Conservation (phyloP, 92 coral and sea anemone genomes). For the Siderastrea siderea region DNA sequence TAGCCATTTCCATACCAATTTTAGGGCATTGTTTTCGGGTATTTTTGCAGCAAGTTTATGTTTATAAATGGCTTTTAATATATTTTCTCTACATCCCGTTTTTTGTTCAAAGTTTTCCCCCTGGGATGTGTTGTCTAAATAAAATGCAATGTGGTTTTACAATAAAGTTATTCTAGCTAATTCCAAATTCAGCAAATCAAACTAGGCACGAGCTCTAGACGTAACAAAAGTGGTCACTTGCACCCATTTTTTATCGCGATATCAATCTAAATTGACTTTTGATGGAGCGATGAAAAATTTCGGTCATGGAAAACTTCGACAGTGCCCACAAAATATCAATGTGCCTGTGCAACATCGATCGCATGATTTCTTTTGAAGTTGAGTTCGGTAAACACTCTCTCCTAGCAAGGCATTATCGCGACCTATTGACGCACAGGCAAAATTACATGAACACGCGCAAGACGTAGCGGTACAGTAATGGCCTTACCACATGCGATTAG, state of each 20-base stretch:
- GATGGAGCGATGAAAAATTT: conserved; percentile 21
- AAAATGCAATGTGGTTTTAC: conserved; percentile 38
- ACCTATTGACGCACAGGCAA: conserved; percentile 30
- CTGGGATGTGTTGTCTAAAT: conserved; percentile 31
- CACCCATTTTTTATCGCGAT: conserved; percentile 13
- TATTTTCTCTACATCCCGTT: conserved; percentile 8
- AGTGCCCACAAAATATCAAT: not conserved
- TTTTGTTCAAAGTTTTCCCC: not conserved
- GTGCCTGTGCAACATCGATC: not conserved
- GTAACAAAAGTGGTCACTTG: not conserved
- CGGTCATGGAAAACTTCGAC: not conserved
- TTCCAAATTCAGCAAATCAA: conserved; percentile 24
- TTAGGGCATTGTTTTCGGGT: conserved; percentile 41
- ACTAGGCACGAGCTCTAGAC: conserved; percentile 6
- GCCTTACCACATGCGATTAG: conserved; percentile 40
- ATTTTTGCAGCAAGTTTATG: conserved; percentile 45
- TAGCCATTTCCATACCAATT: conserved; percentile 41
- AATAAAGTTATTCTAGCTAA: conserved; percentile 14
- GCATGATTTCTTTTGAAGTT: conserved; percentile 15
- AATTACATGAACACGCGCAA: conserved; percentile 34
- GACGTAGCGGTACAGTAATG: conserved; percentile 35
- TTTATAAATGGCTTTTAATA: conserved; percentile 28
- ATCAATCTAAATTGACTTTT: conserved; percentile 18
- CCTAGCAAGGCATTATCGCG: conserved; percentile 24
- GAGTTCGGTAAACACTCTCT: conserved; percentile 16